A percentile compares a stretch with the other conserved stretches of the same genome.
phyloP scores from a whole-genome alignment of 1,140 invertebrate species.

The Trichogramma pretiosum region DNA sequence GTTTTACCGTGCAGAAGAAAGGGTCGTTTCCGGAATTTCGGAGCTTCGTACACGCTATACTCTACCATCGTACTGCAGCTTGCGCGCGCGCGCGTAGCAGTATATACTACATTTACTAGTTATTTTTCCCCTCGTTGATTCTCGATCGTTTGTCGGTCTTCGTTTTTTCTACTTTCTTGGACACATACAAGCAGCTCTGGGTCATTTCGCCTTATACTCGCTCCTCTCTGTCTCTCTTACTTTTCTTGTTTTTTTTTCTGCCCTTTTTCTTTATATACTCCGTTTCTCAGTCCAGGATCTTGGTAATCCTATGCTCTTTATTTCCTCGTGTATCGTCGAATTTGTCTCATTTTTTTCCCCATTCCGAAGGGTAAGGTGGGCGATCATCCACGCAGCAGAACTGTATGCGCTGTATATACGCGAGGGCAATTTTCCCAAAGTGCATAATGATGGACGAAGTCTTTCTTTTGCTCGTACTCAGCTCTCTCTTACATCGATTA shows the following conservation, averaged over 20 bases:
- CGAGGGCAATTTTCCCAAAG: too few species aligned
- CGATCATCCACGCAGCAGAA: too few species aligned
- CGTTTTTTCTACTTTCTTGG: neutral
- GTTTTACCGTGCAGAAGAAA: conserved; percentile 12
- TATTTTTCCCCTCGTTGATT: conserved; percentile 19
- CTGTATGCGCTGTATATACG: too few species aligned
- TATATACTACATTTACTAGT: conserved; percentile 10
- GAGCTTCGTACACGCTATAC: conserved; percentile 6
- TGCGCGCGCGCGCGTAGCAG: conserved; percentile 1
- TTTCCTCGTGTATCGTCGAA: neutral
- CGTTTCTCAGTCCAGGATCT: too few species aligned
- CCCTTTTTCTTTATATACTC: too few species aligned
- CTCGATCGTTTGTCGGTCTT: conserved; percentile 17
- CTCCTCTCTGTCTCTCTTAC: neutral
- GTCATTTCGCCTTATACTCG: conserved; percentile 1
- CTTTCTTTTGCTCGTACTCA: too few species aligned
- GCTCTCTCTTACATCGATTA: too few species aligned
- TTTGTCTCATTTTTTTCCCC: conserved; percentile 13
- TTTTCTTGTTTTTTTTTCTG: neutral
- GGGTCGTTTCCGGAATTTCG: conserved; percentile 19
- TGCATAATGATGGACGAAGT: too few species aligned
- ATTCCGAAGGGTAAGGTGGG: too few species aligned
- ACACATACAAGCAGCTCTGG: neutral
- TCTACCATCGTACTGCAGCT: too few species aligned
- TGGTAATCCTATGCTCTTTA: neutral